A percentile compares a stretch with the other conserved stretches of the same genome.
Conservation (phyloP, 2,113 vertebrate genomes). For the Actenoides hombroni region DNA sequence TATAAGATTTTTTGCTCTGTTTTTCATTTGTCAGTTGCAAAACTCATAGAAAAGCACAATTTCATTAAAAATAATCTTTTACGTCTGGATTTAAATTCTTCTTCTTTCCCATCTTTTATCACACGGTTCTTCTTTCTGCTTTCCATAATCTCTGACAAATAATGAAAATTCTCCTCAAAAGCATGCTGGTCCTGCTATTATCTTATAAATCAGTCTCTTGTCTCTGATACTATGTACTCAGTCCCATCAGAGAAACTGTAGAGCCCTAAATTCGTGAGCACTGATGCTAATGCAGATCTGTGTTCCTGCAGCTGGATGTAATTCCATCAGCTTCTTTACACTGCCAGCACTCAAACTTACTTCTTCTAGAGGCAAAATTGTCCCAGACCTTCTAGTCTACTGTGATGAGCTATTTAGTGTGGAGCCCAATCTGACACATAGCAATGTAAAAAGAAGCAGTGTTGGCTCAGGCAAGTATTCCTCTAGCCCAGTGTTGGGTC, state of each 20-base stretch:
- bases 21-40: background rate
- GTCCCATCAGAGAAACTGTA: background rate
- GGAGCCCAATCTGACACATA: background rate
- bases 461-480: background rate
- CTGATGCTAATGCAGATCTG: background rate
- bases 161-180: background rate
- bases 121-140: background rate
- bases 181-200: background rate
- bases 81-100: background rate
- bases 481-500: background rate
- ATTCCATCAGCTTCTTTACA: background rate
- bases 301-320: background rate
- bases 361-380: background rate
- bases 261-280: background rate
- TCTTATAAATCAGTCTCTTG: background rate
- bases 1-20: background rate
- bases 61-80: background rate
- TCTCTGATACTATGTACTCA: background rate
- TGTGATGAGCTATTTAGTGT: background rate
- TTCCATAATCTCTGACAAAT: background rate
- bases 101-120: background rate
- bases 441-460: background rate
- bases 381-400: background rate
- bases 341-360: background rate
- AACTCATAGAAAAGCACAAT: background rate